Conservation (phyloP, 2,888 invertebrate species). For the Muschampia plurimacula region DNA sequence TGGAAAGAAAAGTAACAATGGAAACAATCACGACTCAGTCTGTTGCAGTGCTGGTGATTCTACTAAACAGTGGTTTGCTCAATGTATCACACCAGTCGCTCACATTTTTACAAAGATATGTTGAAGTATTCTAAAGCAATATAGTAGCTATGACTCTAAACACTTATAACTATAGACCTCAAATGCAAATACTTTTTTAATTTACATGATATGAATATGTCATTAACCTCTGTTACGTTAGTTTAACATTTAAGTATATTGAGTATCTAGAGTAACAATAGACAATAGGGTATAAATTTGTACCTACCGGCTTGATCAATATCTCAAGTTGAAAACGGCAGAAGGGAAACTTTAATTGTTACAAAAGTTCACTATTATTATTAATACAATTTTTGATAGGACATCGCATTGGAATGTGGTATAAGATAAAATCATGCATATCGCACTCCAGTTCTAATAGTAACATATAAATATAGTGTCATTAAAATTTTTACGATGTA, state of each 20-base stretch:
- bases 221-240: conserved; percentile 81
- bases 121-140: conserved; percentile 85
- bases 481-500: conserved; percentile 59
- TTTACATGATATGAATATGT: conserved; percentile 86
- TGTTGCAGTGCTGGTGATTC: conserved; percentile 63
- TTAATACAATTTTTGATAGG: conserved; percentile 43
- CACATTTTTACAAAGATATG: conserved; percentile 82
- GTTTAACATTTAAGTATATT: conserved; percentile 63
- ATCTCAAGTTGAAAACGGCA: conserved; percentile 18
- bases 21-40: conserved; percentile 63
- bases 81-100: conserved; percentile 66
- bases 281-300: conserved; percentile 40
- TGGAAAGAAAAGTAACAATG: conserved; percentile 62
- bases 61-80: conserved; percentile 46
- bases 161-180: conserved; percentile 84
- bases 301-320: conserved; percentile 30
- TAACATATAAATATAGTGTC: conserved; percentile 52
- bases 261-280: conserved; percentile 68
- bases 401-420: conserved; percentile 79
- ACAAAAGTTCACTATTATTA: conserved; percentile 29
- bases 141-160: conserved; percentile 84
- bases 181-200: conserved; percentile 85
- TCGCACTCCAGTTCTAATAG: conserved; percentile 73
- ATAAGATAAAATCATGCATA: conserved; percentile 80
- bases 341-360: conserved; percentile 12